Percentiles rank a stretch among this genome's conserved stretches.
phyloP scores from a whole-genome alignment of 2,113 vertebrate genomes.

The Rana temporaria region DNA sequence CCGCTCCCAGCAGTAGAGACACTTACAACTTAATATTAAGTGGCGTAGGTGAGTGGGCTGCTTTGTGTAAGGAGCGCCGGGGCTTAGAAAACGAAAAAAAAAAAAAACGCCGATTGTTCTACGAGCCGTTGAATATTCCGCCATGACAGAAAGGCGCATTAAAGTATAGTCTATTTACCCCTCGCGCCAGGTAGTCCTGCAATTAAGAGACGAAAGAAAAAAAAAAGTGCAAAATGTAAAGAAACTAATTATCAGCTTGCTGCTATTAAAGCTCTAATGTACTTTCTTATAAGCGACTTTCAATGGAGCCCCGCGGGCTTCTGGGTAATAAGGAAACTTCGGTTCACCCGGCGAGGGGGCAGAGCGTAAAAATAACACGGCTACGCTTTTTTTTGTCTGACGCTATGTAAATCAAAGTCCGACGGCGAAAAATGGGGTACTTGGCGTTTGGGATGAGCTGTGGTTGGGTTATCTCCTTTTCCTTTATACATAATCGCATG shows the following conservation, averaged over 20 bases:
- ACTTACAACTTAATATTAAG: conserved; percentile 37
- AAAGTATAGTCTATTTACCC: conserved; percentile 41
- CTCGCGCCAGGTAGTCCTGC: not conserved
- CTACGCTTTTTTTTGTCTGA: not conserved
- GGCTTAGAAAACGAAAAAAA: conserved; percentile 13
- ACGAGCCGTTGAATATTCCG: conserved; percentile 6
- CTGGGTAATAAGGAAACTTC: conserved; percentile 4
- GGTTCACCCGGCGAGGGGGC: not conserved
- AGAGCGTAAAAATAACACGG: not conserved
- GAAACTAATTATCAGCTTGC: conserved; percentile 4
- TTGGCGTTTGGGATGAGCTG: too few relatives aligned
- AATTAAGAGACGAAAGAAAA: conserved; percentile 6
- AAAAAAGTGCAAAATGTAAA: conserved; percentile 1
- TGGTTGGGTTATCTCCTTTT: too few relatives aligned
- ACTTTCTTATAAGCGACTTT: not conserved
- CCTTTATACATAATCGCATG: too few relatives aligned
- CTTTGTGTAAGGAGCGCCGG: not conserved
- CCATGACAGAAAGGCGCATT: conserved; percentile 27
- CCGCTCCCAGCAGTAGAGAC: conserved; percentile 8
- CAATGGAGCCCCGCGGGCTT: conserved; percentile 4
- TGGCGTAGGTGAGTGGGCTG: conserved; percentile 39
- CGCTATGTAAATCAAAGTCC: not conserved
- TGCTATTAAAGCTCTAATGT: not conserved
- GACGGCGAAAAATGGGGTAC: too few relatives aligned
- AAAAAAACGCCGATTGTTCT: conserved; percentile 29